Evolutionary conservation across 2,113 vertebrate genomes (phyloP).

Genomic region (Peromyscus leucopus): DNA sequence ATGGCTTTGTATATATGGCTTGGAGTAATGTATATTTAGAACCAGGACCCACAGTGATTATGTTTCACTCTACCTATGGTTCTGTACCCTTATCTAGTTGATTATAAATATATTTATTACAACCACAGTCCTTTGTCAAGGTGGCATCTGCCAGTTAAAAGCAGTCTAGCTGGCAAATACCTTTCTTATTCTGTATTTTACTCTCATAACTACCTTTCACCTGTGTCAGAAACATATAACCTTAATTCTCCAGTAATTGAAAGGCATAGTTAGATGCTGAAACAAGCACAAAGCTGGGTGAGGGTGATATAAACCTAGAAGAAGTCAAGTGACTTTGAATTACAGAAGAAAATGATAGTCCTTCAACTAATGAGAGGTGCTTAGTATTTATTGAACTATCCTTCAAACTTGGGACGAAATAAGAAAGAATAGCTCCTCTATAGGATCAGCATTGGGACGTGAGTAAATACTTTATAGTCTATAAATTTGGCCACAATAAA

Average conservation of each 20-base stretch:
- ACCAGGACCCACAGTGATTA: neutral
- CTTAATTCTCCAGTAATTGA: neutral
- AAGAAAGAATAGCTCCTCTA: neutral
- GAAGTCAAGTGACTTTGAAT: conserved; percentile 36
- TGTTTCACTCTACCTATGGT: neutral
- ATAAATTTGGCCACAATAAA: neutral
- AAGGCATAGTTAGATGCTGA: conserved; percentile 13
- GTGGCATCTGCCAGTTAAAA: neutral
- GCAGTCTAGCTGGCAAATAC: neutral
- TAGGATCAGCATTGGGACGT: neutral
- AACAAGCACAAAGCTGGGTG: neutral
- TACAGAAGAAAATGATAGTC: neutral
- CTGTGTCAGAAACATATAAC: neutral
- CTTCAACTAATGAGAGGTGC: neutral
- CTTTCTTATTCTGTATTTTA: conserved; percentile 30
- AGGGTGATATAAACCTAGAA: neutral
- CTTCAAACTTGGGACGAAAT: neutral
- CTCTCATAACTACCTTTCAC: neutral
- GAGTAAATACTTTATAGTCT: neutral
- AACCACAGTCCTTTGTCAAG: conserved; percentile 4
- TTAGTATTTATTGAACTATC: conserved; percentile 29
- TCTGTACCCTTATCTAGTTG: conserved; percentile 19
- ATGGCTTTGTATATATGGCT: neutral
- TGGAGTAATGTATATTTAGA: neutral
- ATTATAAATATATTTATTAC: neutral